phyloP scores from a whole-genome alignment of 1,140 invertebrate genomes.

The Homarus americanus region DNA sequence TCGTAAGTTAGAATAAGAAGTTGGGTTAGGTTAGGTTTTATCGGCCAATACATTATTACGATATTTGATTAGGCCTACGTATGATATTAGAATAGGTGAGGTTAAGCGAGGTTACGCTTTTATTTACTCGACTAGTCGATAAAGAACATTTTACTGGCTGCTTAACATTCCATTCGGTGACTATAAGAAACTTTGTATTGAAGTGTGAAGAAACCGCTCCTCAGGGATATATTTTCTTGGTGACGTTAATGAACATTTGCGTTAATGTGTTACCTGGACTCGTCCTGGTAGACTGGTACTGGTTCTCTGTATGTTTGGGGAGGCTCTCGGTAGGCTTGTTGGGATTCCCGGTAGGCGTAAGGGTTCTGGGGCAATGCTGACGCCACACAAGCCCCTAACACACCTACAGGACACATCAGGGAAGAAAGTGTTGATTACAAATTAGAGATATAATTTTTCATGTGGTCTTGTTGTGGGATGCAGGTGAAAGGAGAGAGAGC shows the following conservation, averaged over 20 bases:
- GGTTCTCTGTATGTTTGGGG: background rate
- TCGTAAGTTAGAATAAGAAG: no score
- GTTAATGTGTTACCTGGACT: background rate
- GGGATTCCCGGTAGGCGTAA: no score
- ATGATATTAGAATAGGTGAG: no score
- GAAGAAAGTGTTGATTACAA: no score
- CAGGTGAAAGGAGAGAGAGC: no score
- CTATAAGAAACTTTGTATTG: background rate
- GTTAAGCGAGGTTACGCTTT: background rate
- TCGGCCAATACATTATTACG: no score
- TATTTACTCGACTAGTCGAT: background rate
- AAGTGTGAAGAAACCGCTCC: background rate
- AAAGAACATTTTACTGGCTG: background rate
- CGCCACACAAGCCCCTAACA: conserved; percentile 1
- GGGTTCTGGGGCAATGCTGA: background rate
- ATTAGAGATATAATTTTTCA: no score
- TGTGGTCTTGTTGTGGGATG: no score
- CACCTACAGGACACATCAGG: no score
- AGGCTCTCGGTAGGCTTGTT: background rate
- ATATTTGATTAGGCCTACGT: no score
- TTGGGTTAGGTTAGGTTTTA: no score
- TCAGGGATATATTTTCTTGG: background rate
- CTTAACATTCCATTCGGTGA: background rate
- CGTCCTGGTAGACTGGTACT: conserved; percentile 2
- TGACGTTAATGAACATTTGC: no score